These are phyloP conservation scores for Catocala sponsa DNA, from an alignment of 2,888 invertebrate genomes.

Conservation along the genomic window DNA sequence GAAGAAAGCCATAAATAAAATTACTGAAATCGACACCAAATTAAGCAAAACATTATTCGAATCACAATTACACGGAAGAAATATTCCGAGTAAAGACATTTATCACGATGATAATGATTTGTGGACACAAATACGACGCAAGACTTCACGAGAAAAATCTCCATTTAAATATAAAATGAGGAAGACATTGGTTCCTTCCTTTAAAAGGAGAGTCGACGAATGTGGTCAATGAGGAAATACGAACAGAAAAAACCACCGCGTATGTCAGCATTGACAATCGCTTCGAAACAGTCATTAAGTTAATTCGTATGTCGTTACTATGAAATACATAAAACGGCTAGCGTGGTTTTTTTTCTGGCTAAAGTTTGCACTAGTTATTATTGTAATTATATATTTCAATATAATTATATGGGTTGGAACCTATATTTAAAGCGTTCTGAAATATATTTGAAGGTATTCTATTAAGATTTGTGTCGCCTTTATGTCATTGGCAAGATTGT, in stretches of 20 bases:
- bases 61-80: conserved; percentile 44
- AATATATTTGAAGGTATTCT: too few relatives aligned
- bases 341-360: too few relatives aligned
- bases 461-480: too few relatives aligned
- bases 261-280: conserved; percentile 31
- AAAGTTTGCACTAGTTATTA: too few relatives aligned
- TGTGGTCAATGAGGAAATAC: conserved; percentile 60
- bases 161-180: conserved; percentile 58
- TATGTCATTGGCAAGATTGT: too few relatives aligned
- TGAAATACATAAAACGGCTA: too few relatives aligned
- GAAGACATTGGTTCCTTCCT: conserved; percentile 61
- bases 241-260: conserved; percentile 46
- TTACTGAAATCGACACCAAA: conserved; percentile 42
- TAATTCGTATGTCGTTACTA: conserved; percentile 28
- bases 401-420: too few relatives aligned
- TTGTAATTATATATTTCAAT: too few relatives aligned
- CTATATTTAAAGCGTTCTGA: too few relatives aligned
- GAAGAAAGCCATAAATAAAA: conserved; percentile 45
- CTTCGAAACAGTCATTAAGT: conserved; percentile 32
- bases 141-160: conserved; percentile 23
- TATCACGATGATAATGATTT: conserved; percentile 53
- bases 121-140: conserved; percentile 38
- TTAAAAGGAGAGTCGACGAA: conserved; percentile 56
- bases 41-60: conserved; percentile 38
- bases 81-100: conserved; percentile 49